Conservation (phyloP, 2,888 invertebrate genomes). For the Loripinus fragilis region DNA sequence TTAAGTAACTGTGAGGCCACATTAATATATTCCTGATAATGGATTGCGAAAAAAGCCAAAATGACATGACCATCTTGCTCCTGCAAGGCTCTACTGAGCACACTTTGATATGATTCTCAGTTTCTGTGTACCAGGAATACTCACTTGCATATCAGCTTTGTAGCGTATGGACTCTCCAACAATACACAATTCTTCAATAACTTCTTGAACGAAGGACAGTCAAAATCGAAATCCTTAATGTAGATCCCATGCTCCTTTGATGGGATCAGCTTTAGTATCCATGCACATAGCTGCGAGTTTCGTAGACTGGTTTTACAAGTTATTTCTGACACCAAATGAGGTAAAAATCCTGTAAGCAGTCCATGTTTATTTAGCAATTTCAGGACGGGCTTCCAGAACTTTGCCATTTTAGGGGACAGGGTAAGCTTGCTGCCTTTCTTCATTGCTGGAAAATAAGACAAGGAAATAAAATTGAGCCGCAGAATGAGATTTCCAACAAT, state of each 20-base stretch:
- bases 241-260: not conserved
- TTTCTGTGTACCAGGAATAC: no score
- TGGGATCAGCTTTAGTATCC: constrained; percentile 39
- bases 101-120: no score
- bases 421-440: constrained; percentile 4
- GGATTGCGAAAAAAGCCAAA: no score
- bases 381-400: constrained; percentile 52
- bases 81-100: no score
- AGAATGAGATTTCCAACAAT: no score
- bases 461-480: no score
- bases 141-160: constrained; percentile 15
- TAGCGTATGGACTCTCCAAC: not conserved
- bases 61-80: no score
- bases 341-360: constrained; percentile 33
- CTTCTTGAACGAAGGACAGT: constrained; percentile 25
- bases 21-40: no score
- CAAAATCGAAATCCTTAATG: not conserved
- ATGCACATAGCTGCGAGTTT: constrained; percentile 41
- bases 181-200: constrained; percentile 27
- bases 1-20: no score
- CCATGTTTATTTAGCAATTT: constrained; percentile 34
- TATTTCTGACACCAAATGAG: constrained; percentile 38
- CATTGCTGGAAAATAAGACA: not conserved
- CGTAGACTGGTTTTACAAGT: constrained; percentile 32
- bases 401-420: constrained; percentile 35